Evolutionary conservation across 92 coral and sea anemone genomes (phyloP).

Genomic region (Desmophyllum pertusum): DNA sequence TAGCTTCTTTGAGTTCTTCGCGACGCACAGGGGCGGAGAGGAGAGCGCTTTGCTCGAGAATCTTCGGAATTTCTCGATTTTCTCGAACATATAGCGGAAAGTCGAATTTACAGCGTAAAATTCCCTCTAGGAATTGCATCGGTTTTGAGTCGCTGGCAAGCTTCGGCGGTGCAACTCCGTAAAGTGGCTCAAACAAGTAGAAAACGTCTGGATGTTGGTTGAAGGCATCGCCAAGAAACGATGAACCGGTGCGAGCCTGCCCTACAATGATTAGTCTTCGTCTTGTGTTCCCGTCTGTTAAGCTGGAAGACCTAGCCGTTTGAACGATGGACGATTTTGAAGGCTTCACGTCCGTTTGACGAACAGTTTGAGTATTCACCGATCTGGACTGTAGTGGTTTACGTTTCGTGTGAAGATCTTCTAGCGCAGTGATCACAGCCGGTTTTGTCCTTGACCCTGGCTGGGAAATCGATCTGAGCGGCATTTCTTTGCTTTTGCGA

Average conservation of each 20-base stretch:
- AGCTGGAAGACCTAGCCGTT: neutral
- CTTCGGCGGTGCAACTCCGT: constrained; percentile 73
- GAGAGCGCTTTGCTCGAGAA: constrained; percentile 83
- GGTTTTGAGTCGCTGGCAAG: constrained; percentile 66
- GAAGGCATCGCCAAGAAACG: constrained; percentile 82
- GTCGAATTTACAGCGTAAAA: constrained; percentile 75
- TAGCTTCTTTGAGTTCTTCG: neutral
- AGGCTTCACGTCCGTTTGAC: neutral
- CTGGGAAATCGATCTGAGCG: neutral
- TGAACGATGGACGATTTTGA: neutral
- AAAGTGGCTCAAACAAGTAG: constrained; percentile 77
- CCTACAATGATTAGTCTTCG: constrained; percentile 28
- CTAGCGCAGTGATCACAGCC: neutral
- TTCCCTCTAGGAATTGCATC: constrained; percentile 68
- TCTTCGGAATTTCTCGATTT: constrained; percentile 74
- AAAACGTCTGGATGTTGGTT: constrained; percentile 83
- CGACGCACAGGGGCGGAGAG: constrained; percentile 80
- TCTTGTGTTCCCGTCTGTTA: neutral
- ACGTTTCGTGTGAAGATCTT: neutral
- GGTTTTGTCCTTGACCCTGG: neutral
- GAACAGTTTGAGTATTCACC: neutral
- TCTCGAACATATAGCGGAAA: constrained; percentile 59
- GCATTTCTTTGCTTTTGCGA: neutral
- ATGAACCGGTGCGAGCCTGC: constrained; percentile 39
- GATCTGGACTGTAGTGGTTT: neutral